These are phyloP conservation scores for Ochotona princeps DNA, from an alignment of 2,113 vertebrate species.

Conservation along the genomic window DNA sequence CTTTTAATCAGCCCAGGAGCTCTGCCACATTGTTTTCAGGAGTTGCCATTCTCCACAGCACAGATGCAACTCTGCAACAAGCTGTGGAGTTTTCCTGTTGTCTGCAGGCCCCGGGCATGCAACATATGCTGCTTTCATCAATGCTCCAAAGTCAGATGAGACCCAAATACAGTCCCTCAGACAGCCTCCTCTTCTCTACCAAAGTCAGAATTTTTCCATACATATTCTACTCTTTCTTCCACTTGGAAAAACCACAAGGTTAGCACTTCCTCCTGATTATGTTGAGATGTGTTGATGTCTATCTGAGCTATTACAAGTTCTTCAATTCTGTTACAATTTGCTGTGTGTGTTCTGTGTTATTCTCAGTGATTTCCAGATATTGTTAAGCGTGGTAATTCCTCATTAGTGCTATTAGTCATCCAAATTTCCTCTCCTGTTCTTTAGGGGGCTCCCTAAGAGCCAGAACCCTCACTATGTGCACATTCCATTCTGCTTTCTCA, in stretches of 20 bases:
- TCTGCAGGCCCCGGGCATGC: neutral
- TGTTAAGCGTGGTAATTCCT: neutral
- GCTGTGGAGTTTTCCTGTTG: neutral
- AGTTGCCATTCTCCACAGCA: neutral
- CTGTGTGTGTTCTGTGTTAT: neutral
- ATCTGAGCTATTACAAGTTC: neutral
- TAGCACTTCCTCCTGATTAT: neutral
- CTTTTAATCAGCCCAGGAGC: neutral
- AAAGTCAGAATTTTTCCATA: neutral
- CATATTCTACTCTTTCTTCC: neutral
- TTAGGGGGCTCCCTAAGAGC: neutral
- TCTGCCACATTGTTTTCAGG: neutral
- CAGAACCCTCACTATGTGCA: neutral
- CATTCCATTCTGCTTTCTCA: neutral
- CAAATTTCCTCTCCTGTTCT: neutral
- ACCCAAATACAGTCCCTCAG: neutral
- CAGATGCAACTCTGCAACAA: neutral
- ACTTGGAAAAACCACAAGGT: neutral
- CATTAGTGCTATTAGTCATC: neutral
- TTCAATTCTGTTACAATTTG: neutral
- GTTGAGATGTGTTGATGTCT: neutral
- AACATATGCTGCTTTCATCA: neutral
- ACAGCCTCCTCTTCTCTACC: neutral
- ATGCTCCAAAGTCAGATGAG: neutral
- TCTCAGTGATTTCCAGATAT: neutral